A percentile compares a stretch with the other conserved stretches of the same genome.
Conservation (phyloP, 2,113 vertebrate genomes). For the Plecotus auritus region DNA sequence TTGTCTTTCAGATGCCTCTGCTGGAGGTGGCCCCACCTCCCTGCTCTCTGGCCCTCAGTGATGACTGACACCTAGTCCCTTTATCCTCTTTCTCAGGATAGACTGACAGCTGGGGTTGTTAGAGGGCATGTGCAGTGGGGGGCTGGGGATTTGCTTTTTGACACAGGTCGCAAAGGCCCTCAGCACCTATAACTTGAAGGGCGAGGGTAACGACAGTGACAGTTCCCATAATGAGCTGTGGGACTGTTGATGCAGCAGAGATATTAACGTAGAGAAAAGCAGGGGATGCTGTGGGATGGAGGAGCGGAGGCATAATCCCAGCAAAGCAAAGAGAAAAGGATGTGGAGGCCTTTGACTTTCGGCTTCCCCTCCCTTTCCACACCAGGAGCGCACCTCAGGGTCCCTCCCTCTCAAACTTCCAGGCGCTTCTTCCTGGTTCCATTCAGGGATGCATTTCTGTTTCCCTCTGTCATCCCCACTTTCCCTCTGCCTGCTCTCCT, state of each 20-base stretch:
- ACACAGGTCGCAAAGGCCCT: not conserved
- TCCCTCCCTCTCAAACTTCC: not conserved
- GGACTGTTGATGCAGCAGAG: not conserved
- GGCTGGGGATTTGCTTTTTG: not conserved
- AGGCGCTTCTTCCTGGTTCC: not conserved
- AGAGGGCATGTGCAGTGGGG: fast-evolving
- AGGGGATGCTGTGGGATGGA: not conserved
- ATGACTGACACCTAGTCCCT: not conserved
- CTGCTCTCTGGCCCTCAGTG: not conserved
- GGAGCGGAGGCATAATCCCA: not conserved
- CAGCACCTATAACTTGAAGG: not conserved
- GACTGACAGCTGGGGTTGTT: not conserved
- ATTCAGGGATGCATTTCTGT: not conserved
- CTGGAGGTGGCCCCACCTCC: not conserved
- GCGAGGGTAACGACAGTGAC: not conserved
- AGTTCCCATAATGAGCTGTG: not conserved
- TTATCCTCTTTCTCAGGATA: not conserved
- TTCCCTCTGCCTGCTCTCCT: not conserved
- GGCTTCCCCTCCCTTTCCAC: not conserved
- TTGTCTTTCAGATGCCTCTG: slow-evolving; percentile 38
- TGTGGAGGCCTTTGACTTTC: not conserved
- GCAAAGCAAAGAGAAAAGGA: no score
- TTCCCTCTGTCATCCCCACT: not conserved
- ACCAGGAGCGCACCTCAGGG: not conserved
- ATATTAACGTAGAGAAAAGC: not conserved